These are phyloP conservation scores for Gobionotothen gibberifrons DNA, from an alignment of 2,797 vertebrate genomes.

Conservation along the genomic window DNA sequence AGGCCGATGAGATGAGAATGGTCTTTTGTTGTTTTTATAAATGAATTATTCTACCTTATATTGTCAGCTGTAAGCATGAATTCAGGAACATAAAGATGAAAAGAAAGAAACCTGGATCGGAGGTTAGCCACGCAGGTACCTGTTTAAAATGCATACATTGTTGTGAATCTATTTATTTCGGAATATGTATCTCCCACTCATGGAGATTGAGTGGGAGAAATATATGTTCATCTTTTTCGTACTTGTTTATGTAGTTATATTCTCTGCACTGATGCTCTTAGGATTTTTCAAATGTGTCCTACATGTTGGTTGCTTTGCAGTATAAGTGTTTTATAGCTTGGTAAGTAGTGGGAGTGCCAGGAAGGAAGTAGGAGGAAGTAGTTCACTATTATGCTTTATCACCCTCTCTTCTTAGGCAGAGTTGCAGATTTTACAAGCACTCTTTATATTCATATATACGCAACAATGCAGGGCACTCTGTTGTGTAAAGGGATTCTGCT, in stretches of 20 bases:
- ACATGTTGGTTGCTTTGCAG: background rate
- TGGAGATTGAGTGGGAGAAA: background rate
- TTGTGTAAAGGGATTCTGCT: no score
- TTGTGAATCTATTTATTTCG: background rate
- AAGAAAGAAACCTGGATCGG: constrained; percentile 6
- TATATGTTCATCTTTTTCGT: background rate
- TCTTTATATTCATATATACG: background rate
- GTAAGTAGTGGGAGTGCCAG: background rate
- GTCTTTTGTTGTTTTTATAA: background rate
- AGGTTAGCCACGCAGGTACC: constrained; percentile 15
- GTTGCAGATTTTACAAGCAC: background rate
- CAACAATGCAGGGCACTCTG: background rate
- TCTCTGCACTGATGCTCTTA: constrained; percentile 5
- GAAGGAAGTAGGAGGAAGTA: constrained; percentile 2
- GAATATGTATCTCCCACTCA: background rate
- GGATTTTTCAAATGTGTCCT: background rate
- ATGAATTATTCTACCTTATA: constrained; percentile 25
- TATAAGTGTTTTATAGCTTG: constrained; percentile 13
- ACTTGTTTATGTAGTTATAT: background rate
- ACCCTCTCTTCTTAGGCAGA: background rate
- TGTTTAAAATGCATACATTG: constrained; percentile 11
- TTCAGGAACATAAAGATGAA: background rate
- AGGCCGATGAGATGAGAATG: constrained; percentile 16
- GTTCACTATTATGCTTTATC: constrained; percentile 1
- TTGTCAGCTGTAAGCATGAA: constrained; percentile 18